Evolutionary conservation across 2,113 vertebrate genomes (phyloP), one percentile per base, ranked within the genome.

Genomic region (Pelobates fuscus): DNA sequence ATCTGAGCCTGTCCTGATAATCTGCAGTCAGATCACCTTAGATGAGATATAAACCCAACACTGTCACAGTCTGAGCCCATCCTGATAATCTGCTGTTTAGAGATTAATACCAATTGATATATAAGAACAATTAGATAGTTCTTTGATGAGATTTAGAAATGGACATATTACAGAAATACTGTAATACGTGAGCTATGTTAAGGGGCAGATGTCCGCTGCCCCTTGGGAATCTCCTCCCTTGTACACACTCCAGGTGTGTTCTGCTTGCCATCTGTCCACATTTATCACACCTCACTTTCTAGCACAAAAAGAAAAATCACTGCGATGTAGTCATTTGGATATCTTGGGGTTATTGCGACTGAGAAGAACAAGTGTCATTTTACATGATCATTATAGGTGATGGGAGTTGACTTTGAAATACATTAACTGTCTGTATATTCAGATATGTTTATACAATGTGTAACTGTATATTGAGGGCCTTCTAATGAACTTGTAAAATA

Each of bases 261-360:
- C 14, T 67, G 63, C 63, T 46, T 75, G 63, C 72, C 72, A 75
- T 75, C 72, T 75, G 72, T 49, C 63, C 72, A 66, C 72, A 75
- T 75, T 75, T 60, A 67, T 75, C 72, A 75, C 54, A 75, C 24
- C 18, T 24, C 54, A 75, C 52, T 75, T 66, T 74, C 63, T 58
- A 67, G 52, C 52, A 75, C 63, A 60, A n/a, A 67, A 75, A 67
- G 63, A 75, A 67, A 75, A 75, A 75, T 67, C 54, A 49, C 54
- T 60, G 72, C 41, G 18, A 37, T 43, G 14, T 37, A 46, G 54
- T 37, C 52, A 75, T 11, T 23, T 30, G 37, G 37, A 75, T 67
- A 46, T 58, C 43, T 41, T 29, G 52, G 29, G 64, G 71, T 26
- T 27, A 59, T 32, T 17, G 21, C 30, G 17, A 32, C 37, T 17